Percentiles rank a stretch among this genome's conserved stretches.
Conservation (phyloP, 2,888 invertebrate species). For the Tenthredo notha region DNA sequence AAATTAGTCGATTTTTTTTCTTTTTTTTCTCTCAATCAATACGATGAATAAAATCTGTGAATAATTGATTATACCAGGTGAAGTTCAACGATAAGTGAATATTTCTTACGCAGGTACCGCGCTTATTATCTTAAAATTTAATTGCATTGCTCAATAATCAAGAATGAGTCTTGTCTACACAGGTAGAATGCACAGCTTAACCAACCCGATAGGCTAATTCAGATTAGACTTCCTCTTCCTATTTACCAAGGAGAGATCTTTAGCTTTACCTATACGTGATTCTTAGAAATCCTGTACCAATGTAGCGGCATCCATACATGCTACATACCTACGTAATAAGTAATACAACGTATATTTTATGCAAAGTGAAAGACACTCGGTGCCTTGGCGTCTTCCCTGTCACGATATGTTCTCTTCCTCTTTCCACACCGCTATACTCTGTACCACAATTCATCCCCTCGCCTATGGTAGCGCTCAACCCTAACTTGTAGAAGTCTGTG, state of each 20-base stretch:
- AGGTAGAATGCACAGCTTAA: background rate
- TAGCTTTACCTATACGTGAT: conserved; percentile 5
- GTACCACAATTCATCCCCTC: background rate
- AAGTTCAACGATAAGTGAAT: conserved; percentile 1
- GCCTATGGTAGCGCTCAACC: background rate
- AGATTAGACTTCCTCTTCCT: conserved; percentile 43
- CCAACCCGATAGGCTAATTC: conserved; percentile 28
- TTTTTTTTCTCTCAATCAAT: background rate
- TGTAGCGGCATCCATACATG: conserved; percentile 17
- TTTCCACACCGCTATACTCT: background rate
- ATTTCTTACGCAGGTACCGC: background rate
- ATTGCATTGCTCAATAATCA: conserved; percentile 32
- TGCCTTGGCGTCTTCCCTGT: conserved; percentile 2
- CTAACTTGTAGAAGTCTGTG: background rate
- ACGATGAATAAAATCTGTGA: background rate
- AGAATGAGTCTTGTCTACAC: background rate
- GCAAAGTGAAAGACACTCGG: conserved; percentile 49
- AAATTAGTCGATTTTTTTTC: background rate
- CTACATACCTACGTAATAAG: conserved; percentile 39
- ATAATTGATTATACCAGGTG: background rate
- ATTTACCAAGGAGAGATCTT: conserved; percentile 30
- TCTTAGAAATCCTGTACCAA: conserved; percentile 30
- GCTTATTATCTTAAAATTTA: conserved; percentile 23
- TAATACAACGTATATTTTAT: conserved; percentile 53
- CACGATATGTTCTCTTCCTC: conserved; percentile 23